phyloP scores from a whole-genome alignment of 2,113 vertebrate species.

The Alectura lathami region DNA sequence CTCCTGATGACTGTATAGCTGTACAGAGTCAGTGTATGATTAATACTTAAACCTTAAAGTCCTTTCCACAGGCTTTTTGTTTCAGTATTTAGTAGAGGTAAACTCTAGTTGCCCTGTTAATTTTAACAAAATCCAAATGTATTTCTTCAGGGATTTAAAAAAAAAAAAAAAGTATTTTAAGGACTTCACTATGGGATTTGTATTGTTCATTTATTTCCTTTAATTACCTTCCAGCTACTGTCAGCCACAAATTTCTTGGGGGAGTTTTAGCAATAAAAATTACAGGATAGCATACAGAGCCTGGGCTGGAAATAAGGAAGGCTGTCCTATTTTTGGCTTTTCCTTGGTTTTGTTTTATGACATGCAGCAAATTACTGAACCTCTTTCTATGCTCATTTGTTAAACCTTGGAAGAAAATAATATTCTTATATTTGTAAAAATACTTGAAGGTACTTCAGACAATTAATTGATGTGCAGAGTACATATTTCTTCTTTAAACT shows the following conservation, averaged over 20 bases:
- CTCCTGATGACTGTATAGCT: not conserved
- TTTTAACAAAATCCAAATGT: not conserved
- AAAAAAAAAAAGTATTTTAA: not conserved
- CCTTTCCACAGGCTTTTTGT: not conserved
- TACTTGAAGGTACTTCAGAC: not conserved
- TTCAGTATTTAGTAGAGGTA: not conserved
- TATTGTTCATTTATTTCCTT: constrained; percentile 23
- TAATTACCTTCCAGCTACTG: constrained; percentile 32
- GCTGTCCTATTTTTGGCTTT: not conserved
- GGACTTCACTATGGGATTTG: not conserved
- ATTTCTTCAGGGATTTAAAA: not conserved
- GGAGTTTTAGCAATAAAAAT: not conserved
- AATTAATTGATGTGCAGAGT: not conserved
- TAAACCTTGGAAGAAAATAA: not conserved
- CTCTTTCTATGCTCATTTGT: not conserved
- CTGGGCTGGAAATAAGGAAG: not conserved
- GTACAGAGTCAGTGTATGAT: not conserved
- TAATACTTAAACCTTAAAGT: not conserved
- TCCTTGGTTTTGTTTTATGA: not conserved
- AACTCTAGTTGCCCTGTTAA: not conserved
- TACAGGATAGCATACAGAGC: not conserved
- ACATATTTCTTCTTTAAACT: not conserved
- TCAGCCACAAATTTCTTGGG: not conserved
- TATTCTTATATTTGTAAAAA: not conserved
- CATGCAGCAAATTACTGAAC: not conserved